Evolutionary conservation across 2,888 invertebrate genomes (phyloP).

Genomic region (Rhodophaea formosa): DNA sequence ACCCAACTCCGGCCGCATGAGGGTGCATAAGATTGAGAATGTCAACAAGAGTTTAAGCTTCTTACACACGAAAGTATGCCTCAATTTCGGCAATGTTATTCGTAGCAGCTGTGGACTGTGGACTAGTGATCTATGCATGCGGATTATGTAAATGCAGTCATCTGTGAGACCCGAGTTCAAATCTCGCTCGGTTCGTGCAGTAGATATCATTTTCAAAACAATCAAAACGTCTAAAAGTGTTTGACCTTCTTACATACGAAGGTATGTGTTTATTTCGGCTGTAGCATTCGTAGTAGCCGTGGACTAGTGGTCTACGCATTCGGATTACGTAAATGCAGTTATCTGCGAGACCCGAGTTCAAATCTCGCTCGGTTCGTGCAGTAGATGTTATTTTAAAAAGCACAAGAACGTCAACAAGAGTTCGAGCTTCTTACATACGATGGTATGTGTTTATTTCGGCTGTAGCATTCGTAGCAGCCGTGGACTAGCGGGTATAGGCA

Average conservation of each 20-base stretch:
- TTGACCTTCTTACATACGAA: constrained; percentile 97
- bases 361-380: too few species aligned
- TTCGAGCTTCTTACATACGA: constrained; percentile 96
- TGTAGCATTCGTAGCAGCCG: neutral
- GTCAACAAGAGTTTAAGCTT: constrained; percentile 98
- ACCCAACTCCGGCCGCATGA: constrained; percentile 97
- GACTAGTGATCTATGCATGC: neutral
- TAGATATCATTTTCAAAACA: too few species aligned
- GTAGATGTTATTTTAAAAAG: too few species aligned
- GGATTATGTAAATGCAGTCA: too few species aligned
- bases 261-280: constrained; percentile 59
- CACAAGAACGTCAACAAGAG: constrained; percentile 99
- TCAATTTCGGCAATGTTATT: too few species aligned
- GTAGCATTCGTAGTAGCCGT: neutral
- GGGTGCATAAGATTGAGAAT: constrained; percentile 99
- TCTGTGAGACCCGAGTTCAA: too few species aligned
- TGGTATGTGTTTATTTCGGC: constrained; percentile 73
- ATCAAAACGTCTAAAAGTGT: constrained; percentile 95
- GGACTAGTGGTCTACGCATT: neutral
- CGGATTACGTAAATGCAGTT: too few species aligned
- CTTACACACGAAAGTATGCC: constrained; percentile 92
- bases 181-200: too few species aligned
- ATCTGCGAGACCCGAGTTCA: too few species aligned
- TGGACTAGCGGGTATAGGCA: neutral
- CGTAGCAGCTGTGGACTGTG: neutral